Evolutionary conservation across 1,140 invertebrate species (phyloP), one percentile per base, ranked within the genome.

Genomic region (Drosophila bifasciata): DNA sequence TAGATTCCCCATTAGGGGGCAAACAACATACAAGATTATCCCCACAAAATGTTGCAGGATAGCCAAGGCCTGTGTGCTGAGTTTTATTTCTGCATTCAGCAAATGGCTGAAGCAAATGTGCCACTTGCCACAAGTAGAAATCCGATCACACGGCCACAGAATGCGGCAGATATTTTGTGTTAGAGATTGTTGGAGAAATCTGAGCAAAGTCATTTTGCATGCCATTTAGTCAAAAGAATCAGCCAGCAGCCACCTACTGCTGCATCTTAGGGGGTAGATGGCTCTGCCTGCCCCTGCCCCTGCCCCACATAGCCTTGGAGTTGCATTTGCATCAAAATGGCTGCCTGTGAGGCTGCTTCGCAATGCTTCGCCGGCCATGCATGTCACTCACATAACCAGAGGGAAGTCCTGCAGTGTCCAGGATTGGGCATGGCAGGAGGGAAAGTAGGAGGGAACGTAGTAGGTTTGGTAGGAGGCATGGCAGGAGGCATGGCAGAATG

Each of bases 321-420:
- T 67, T 88, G 78, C 75, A 88, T 89, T 89, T 83, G 83, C 83
- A 88, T 79, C 78, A 72, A 66, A 88, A 83, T 88, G 64, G 53
- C 36, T 15, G 63, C n/a, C 50, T 36, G 40, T 15, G 36, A 41
- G 51, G 36, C 32, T 15, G 50, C 51, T n/a, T 41, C 63, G 76
- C 51, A 48, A 48, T 60, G 83, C 81, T 71, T 69, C 57, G 66
- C 62, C 64, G 64, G 71, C 85, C 84, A 88, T 63, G 83, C 84
- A 71, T 88, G 43, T 72, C 75, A 64, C 60, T 79, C 76, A 67
- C 44, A 74, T 55, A 56, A 19, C 50, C 43, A 63, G 15, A 46
- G 49, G 44, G 46, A 62, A 28, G 44, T 61, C 32, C 32, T 13
- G 32, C 11, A 36, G 32, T 13, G 23, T 3, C 32, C 32, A 1